A percentile compares a stretch with the other conserved stretches of the same genome.
Evolutionary conservation across 2,797 vertebrate species (phyloP).

Genomic region (Glyptemys insculpta): DNA sequence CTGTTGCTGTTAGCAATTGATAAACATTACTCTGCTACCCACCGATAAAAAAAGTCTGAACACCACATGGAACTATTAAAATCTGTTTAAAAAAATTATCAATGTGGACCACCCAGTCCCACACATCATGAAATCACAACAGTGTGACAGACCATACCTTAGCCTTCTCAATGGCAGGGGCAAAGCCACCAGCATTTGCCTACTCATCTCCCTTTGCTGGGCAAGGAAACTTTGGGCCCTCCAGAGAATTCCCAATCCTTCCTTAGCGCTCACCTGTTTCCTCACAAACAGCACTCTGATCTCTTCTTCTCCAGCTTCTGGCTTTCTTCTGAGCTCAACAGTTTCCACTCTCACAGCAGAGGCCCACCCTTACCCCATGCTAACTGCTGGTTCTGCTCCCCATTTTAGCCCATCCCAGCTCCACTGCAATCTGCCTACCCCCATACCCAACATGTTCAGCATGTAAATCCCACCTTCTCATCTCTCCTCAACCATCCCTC

Average conservation of each 20-base stretch:
- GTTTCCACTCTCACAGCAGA: neutral
- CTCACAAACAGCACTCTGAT: neutral
- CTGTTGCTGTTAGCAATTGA: neutral
- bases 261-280: neutral
- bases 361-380: neutral
- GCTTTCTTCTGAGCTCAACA: neutral
- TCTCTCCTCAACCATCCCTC: neutral
- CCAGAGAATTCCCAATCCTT: neutral
- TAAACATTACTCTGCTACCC: neutral
- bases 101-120: neutral
- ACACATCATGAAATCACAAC: neutral
- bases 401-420: neutral
- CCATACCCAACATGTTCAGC: neutral
- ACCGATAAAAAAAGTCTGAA: neutral
- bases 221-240: neutral
- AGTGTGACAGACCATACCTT: neutral
- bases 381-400: neutral
- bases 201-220: neutral
- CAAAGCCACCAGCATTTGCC: neutral
- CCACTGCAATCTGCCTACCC: neutral
- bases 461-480: neutral
- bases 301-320: neutral
- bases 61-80: neutral
- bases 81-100: neutral
- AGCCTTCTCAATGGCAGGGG: neutral